phyloP scores from a whole-genome alignment of 2,888 invertebrate species.

The Caenorhabditis sp. region DNA sequence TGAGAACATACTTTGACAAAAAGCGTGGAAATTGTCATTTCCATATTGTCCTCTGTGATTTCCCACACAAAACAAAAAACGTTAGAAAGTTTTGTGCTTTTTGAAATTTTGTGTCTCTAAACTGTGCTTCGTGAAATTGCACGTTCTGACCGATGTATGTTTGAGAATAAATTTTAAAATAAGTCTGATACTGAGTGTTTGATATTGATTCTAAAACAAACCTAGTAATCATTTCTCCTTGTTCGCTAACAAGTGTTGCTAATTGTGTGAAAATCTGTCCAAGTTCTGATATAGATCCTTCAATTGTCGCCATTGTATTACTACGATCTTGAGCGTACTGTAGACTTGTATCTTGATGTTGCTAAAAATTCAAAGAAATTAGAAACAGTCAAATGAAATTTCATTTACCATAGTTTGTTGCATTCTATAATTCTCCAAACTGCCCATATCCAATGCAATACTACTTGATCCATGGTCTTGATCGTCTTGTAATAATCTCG shows the following conservation, averaged over 20 bases:
- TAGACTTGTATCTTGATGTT: conserved; percentile 20
- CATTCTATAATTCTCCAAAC: conserved; percentile 68
- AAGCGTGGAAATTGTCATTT: no score
- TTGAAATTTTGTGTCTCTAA: no score
- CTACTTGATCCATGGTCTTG: conserved; percentile 75
- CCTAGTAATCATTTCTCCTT: conserved; percentile 83
- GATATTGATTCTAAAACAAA: no score
- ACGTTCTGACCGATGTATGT: no score
- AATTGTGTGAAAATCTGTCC: conserved; percentile 87
- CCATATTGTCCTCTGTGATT: no score
- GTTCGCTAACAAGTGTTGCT: conserved; percentile 89
- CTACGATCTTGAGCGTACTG: conserved; percentile 80
- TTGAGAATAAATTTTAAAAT: no score
- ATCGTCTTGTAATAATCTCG: conserved; percentile 74
- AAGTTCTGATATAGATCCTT: conserved; percentile 95
- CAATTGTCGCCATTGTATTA: conserved; percentile 98
- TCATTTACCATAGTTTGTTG: conserved; percentile 48
- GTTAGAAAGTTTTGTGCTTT: no score
- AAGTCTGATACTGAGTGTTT: no score
- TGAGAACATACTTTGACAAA: no score
- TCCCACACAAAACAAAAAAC: no score
- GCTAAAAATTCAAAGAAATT: neutral
- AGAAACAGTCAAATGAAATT: neutral
- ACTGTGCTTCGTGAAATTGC: no score
- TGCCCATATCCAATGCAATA: conserved; percentile 86